Conservation (phyloP, 2,113 vertebrate genomes). For the Sylvilagus bachmani region DNA sequence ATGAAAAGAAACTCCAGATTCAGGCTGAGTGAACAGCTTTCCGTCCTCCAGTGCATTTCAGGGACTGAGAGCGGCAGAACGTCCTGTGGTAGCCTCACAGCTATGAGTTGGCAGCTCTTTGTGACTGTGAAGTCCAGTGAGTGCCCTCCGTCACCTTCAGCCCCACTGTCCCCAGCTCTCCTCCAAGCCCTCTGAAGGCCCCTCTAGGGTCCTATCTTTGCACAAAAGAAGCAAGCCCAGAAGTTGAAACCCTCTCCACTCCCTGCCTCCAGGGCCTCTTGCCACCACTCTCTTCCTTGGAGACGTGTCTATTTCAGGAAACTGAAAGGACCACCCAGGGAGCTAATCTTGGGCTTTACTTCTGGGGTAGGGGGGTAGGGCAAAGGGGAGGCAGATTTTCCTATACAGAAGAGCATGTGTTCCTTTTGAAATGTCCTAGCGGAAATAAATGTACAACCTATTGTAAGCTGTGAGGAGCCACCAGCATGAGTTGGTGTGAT, state of each 20-base stretch:
- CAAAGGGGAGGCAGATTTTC: slow-evolving; percentile 56
- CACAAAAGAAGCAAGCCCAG: background rate
- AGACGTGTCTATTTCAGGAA: slow-evolving; percentile 76
- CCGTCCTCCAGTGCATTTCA: rapidly evolving
- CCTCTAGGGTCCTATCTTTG: background rate
- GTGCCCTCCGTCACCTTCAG: background rate
- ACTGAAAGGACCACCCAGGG: slow-evolving; percentile 58
- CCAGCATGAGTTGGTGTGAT: slow-evolving; percentile 65
- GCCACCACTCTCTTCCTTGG: background rate
- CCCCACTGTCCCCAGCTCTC: background rate
- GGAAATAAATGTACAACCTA: slow-evolving; percentile 72
- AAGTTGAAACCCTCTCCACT: background rate
- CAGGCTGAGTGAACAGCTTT: background rate
- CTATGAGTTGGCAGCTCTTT: background rate
- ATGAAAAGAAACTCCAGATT: background rate
- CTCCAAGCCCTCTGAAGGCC: background rate
- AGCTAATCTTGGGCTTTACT: slow-evolving; percentile 70
- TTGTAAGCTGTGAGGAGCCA: slow-evolving; percentile 62
- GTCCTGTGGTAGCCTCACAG: background rate
- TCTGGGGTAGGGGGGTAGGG: background rate
- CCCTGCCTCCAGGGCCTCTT: background rate
- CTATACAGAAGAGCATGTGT: slow-evolving; percentile 39
- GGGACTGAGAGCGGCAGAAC: background rate
- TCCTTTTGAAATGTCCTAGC: slow-evolving; percentile 71
- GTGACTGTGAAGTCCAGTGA: background rate